phyloP scores from a whole-genome alignment of 2,113 vertebrate species.

The Alectura lathami region DNA sequence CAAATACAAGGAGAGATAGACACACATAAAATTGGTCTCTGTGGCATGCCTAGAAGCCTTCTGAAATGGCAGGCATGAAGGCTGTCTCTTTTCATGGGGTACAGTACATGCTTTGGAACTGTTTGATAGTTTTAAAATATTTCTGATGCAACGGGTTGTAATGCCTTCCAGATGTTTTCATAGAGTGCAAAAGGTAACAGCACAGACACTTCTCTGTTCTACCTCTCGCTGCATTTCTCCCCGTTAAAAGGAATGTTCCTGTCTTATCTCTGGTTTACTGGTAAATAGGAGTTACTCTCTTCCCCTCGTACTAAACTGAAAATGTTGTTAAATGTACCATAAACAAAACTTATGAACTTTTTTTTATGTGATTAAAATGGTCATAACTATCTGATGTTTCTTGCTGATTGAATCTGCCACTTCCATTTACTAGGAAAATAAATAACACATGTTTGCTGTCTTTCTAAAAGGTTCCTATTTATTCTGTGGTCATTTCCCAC shows the following conservation, averaged over 20 bases:
- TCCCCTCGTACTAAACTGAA: conserved; percentile 75
- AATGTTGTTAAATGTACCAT: conserved; percentile 86
- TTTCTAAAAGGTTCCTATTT: conserved; percentile 83
- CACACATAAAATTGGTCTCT: conserved; percentile 64
- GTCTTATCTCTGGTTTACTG: conserved; percentile 85
- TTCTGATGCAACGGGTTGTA: conserved; percentile 74
- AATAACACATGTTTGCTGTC: conserved; percentile 93
- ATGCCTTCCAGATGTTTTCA: conserved; percentile 77
- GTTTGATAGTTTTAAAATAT: conserved; percentile 77
- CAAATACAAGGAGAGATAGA: conserved; percentile 67
- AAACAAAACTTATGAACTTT: conserved; percentile 82
- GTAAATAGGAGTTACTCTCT: conserved; percentile 78
- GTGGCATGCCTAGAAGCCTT: conserved; percentile 70
- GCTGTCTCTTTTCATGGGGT: conserved; percentile 62
- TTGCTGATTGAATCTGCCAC: conserved; percentile 98
- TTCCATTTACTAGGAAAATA: conserved; percentile 96
- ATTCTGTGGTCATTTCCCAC: conserved; percentile 83
- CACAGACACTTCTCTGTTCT: conserved; percentile 63
- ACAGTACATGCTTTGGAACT: conserved; percentile 74
- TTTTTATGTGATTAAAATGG: conserved; percentile 94
- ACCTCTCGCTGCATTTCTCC: conserved; percentile 17
- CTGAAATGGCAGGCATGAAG: conserved; percentile 70
- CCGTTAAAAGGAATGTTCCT: conserved; percentile 35
- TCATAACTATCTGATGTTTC: conserved; percentile 94
- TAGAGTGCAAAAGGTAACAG: conserved; percentile 69